phyloP scores from a whole-genome alignment of 2,113 vertebrate species.

The Oenanthe oenanthe region DNA sequence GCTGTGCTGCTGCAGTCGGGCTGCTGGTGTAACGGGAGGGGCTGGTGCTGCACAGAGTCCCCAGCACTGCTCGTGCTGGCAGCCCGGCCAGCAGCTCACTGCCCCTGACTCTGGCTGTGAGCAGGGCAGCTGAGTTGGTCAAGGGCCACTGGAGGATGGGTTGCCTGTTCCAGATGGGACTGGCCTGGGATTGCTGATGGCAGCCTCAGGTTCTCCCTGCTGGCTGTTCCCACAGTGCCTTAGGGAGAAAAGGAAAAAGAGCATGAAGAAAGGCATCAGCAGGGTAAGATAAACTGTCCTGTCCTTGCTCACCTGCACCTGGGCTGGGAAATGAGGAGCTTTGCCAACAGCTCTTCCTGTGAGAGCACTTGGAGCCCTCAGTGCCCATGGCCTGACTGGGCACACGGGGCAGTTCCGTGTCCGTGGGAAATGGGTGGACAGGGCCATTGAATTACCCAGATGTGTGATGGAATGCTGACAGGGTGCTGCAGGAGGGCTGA shows the following conservation, averaged over 20 bases:
- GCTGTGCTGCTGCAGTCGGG: fast-evolving
- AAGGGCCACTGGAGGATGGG: background rate
- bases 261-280: background rate
- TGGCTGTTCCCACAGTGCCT: background rate
- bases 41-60: background rate
- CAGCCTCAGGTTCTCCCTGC: background rate
- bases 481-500: background rate
- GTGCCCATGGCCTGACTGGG: background rate
- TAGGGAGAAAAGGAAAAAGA: background rate
- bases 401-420: fast-evolving
- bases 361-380: background rate
- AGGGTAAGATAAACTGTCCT: background rate
- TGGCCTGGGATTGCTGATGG: background rate
- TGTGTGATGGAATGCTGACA: background rate
- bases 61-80: background rate
- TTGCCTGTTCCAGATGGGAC: background rate
- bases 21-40: background rate
- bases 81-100: background rate
- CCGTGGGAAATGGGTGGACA: background rate
- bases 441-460: background rate
- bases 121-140: background rate
- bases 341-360: background rate
- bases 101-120: background rate
- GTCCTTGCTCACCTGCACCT: background rate
- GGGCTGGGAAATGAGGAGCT: background rate